A percentile compares a stretch with the other conserved stretches of the same genome.
phyloP scores from a whole-genome alignment of 30 jellyfish, hydroid and myxozoan genomes.

The Calvadosia cruxmelitensis region DNA sequence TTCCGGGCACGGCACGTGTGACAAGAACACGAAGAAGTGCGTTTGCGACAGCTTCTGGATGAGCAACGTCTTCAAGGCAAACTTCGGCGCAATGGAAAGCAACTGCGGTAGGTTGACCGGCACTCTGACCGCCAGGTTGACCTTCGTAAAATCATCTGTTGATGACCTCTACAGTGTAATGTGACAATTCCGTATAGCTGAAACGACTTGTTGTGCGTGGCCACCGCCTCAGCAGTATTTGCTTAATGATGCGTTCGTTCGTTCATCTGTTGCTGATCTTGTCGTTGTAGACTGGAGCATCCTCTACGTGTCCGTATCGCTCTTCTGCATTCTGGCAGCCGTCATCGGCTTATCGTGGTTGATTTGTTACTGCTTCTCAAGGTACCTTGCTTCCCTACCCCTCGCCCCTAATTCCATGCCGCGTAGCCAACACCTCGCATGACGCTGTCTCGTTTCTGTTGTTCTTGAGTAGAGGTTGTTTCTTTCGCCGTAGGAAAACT shows the following conservation, averaged over 20 bases:
- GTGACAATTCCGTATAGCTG: too few species aligned
- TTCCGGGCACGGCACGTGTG: conserved; percentile 93
- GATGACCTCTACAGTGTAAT: too few species aligned
- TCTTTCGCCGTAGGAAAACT: conserved; percentile 58
- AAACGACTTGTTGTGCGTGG: too few species aligned
- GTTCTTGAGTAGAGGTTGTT: background rate
- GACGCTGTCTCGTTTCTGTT: background rate
- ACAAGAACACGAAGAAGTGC: conserved; percentile 59
- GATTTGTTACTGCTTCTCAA: conserved; percentile 67
- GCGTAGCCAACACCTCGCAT: background rate
- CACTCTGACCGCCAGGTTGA: too few species aligned
- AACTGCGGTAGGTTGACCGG: conserved; percentile 82
- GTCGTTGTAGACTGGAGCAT: conserved; percentile 79
- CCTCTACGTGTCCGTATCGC: conserved; percentile 63
- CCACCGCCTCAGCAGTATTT: too few species aligned
- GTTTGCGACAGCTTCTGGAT: conserved; percentile 93
- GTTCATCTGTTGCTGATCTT: too few species aligned
- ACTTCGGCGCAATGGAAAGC: conserved; percentile 62
- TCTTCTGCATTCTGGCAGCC: conserved; percentile 58
- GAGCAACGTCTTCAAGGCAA: conserved; percentile 68
- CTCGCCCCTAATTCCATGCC: too few species aligned
- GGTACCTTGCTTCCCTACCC: conserved; percentile 44
- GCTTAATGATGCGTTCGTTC: too few species aligned
- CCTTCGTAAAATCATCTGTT: too few species aligned
- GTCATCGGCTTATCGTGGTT: conserved; percentile 82